Percentiles rank a stretch among this genome's conserved stretches.
These are phyloP conservation scores for Anarhynchus alexandrinus DNA, from an alignment of 2,113 vertebrate genomes.

Conservation along the genomic window DNA sequence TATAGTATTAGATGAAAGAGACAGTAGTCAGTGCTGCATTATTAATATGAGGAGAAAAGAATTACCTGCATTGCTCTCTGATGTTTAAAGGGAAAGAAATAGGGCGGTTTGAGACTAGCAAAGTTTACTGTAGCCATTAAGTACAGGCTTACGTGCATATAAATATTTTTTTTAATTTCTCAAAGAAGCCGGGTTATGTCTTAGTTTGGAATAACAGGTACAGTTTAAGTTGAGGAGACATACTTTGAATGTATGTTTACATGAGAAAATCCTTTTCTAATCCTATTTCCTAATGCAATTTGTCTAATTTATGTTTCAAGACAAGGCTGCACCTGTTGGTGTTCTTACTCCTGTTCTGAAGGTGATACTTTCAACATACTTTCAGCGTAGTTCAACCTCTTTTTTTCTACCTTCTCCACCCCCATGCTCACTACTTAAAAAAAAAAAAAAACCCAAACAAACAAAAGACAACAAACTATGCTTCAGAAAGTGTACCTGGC, in stretches of 20 bases:
- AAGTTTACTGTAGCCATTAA: background rate
- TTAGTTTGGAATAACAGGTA: background rate
- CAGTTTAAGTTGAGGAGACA: background rate
- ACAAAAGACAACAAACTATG: background rate
- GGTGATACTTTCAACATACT: background rate
- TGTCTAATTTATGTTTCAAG: background rate
- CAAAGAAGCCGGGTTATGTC: background rate
- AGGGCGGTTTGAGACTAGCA: background rate
- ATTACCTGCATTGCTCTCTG: background rate
- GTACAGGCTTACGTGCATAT: background rate
- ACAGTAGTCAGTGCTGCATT: background rate
- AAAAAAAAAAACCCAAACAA: background rate
- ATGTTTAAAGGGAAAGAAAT: background rate
- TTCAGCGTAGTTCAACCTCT: background rate
- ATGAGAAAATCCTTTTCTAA: conserved; percentile 16
- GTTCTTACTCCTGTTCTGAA: background rate
- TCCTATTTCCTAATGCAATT: background rate
- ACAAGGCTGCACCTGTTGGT: background rate
- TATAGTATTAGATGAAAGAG: background rate
- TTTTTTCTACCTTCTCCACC: background rate
- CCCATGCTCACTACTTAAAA: background rate
- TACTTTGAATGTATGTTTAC: background rate
- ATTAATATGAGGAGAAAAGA: background rate
- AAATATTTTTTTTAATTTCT: background rate
- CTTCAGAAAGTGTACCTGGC: background rate